A percentile compares a stretch with the other conserved stretches of the same genome.
Evolutionary conservation across 37 sponge, comb jelly and placozoan genomes (phyloP).

Genomic region (Agelas oroides): DNA sequence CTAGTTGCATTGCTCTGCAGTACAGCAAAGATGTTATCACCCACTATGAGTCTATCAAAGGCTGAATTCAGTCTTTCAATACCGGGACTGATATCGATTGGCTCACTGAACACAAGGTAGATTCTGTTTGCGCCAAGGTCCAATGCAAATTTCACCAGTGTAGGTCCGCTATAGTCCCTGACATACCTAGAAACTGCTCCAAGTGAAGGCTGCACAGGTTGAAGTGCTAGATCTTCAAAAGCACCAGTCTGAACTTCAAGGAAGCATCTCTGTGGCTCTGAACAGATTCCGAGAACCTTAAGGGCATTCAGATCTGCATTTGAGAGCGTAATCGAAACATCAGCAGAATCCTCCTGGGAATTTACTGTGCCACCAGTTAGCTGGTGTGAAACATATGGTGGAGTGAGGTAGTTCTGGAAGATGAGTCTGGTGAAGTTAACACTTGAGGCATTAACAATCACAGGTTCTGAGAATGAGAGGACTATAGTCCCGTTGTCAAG

Average conservation of each 20-base stretch:
- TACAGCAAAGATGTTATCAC: no score
- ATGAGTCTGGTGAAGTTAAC: constrained; percentile 42
- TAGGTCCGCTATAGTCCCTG: background rate
- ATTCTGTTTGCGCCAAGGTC: constrained; percentile 1
- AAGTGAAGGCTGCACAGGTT: no score
- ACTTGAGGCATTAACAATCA: constrained; percentile 44
- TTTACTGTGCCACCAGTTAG: constrained; percentile 56
- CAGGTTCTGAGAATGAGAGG: constrained; percentile 71
- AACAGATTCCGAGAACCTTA: constrained; percentile 37
- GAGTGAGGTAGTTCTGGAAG: constrained; percentile 54
- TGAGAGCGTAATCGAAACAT: constrained; percentile 25
- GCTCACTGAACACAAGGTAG: no score
- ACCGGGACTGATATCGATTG: no score
- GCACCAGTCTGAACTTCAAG: no score
- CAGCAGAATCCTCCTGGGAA: constrained; percentile 13
- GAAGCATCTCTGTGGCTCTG: background rate
- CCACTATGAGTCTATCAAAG: no score
- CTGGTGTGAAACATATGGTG: constrained; percentile 36
- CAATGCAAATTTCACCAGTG: constrained; percentile 1
- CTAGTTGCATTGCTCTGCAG: no score
- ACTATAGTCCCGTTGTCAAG: constrained; percentile 57
- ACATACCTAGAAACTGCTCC: no score
- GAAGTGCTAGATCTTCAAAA: no score
- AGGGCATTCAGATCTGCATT: constrained; percentile 37
- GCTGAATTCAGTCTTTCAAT: no score